These are phyloP conservation scores for Rhimphoctona megacephalus DNA, from an alignment of 2,888 invertebrate genomes.

Conservation along the genomic window DNA sequence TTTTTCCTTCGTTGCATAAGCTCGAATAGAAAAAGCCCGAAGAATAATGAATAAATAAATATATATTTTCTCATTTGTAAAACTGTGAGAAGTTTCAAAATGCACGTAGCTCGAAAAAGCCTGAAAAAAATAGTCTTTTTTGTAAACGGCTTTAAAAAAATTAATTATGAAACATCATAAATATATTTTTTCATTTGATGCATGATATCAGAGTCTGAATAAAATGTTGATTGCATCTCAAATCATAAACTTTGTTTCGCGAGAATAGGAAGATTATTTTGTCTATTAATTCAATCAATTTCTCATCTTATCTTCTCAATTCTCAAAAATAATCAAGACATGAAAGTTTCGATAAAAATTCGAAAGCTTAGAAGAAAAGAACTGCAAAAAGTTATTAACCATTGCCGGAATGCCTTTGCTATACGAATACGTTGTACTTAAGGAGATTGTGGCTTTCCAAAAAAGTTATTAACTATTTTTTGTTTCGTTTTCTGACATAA, in stretches of 20 bases:
- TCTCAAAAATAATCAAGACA: neutral
- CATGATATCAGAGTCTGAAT: neutral
- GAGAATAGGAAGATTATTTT: neutral
- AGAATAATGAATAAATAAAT: neutral
- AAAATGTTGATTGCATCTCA: neutral
- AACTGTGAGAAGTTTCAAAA: constrained; percentile 1
- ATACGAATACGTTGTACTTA: constrained; percentile 82
- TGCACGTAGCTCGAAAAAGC: constrained; percentile 11
- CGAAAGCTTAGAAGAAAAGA: neutral
- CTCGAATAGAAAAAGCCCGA: neutral
- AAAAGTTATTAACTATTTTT: constrained; percentile 68
- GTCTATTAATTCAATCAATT: neutral
- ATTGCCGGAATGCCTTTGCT: constrained; percentile 73
- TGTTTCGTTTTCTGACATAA: constrained; percentile 3
- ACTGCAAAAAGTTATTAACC: constrained; percentile 38
- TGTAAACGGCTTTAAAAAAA: neutral
- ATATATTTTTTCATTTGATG: constrained; percentile 16
- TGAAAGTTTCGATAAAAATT: neutral
- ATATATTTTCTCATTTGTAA: constrained; percentile 21
- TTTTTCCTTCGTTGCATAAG: constrained; percentile 6
- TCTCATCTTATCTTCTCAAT: neutral
- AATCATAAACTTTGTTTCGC: neutral
- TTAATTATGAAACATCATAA: neutral
- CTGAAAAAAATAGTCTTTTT: neutral
- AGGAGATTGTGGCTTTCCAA: constrained; percentile 78